Conservation (phyloP, 2,888 invertebrate species). For the Pteria penguin region DNA sequence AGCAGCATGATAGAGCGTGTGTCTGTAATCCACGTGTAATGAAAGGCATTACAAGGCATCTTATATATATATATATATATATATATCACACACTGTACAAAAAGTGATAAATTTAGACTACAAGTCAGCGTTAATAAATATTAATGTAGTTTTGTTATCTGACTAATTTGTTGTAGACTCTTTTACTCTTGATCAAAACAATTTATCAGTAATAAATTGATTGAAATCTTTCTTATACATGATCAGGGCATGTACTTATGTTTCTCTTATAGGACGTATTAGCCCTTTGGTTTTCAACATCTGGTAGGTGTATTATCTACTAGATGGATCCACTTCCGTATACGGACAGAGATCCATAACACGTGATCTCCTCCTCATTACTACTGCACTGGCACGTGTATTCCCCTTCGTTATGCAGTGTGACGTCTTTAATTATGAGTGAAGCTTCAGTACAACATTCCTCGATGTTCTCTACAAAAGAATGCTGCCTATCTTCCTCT, state of each 20-base stretch:
- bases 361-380: constrained; percentile 54
- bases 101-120: neutral
- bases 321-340: constrained; percentile 44
- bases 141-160: too few species aligned
- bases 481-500: constrained; percentile 58
- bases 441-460: constrained; percentile 78
- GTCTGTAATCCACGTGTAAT: neutral
- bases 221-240: too few species aligned
- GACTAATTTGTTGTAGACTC: neutral
- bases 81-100: neutral
- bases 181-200: too few species aligned
- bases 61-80: too few species aligned
- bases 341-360: constrained; percentile 67
- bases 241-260: too few species aligned
- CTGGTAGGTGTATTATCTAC: too few species aligned
- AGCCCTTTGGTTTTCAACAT: too few species aligned
- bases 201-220: too few species aligned
- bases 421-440: constrained; percentile 77
- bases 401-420: constrained; percentile 87
- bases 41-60: neutral
- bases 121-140: neutral
- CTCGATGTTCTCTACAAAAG: constrained; percentile 61
- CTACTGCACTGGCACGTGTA: constrained; percentile 82
- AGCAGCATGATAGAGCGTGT: neutral
- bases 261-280: too few species aligned